These are phyloP conservation scores for Melanerpes aurifrons DNA, from an alignment of 2,113 vertebrate genomes.

Conservation along the genomic window DNA sequence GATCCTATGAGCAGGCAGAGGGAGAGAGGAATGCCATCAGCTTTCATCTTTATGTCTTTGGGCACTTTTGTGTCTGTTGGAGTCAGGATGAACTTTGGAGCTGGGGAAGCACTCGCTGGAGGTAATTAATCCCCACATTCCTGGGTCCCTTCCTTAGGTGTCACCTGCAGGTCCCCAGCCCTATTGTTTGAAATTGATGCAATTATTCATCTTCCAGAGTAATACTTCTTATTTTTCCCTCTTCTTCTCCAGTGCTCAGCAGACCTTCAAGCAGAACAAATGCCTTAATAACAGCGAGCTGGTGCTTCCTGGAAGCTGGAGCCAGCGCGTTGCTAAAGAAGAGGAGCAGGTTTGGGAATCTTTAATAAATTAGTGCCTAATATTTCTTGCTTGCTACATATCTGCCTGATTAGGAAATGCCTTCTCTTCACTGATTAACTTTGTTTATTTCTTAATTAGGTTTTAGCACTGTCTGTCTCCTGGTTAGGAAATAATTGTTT, in stretches of 20 bases:
- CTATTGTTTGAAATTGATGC: slow-evolving; percentile 53
- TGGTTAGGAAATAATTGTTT: slow-evolving; percentile 75
- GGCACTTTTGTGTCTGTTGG: not conserved
- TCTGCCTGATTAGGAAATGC: slow-evolving; percentile 66
- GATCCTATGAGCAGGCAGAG: not conserved
- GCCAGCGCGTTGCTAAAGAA: not conserved
- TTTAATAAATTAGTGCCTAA: slow-evolving; percentile 48
- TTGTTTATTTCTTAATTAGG: slow-evolving; percentile 80
- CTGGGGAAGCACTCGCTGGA: not conserved
- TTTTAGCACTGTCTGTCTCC: slow-evolving; percentile 66
- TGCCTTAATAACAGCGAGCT: slow-evolving; percentile 41
- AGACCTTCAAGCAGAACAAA: slow-evolving; percentile 65
- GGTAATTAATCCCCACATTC: slow-evolving; percentile 29
- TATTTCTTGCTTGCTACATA: slow-evolving; percentile 45
- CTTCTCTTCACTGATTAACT: slow-evolving; percentile 75
- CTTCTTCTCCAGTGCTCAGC: slow-evolving; percentile 25
- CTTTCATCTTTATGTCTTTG: not conserved
- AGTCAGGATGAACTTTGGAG: not conserved
- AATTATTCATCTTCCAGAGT: slow-evolving; percentile 51
- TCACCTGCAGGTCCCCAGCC: not conserved
- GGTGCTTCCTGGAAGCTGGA: slow-evolving; percentile 34
- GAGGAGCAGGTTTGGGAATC: slow-evolving; percentile 30
- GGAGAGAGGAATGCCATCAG: not conserved
- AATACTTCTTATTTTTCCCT: not conserved
- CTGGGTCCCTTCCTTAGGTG: not conserved